Percentiles rank a stretch among this genome's conserved stretches.
phyloP scores from a whole-genome alignment of 2,888 invertebrate species.

The Cephus rjabovi region DNA sequence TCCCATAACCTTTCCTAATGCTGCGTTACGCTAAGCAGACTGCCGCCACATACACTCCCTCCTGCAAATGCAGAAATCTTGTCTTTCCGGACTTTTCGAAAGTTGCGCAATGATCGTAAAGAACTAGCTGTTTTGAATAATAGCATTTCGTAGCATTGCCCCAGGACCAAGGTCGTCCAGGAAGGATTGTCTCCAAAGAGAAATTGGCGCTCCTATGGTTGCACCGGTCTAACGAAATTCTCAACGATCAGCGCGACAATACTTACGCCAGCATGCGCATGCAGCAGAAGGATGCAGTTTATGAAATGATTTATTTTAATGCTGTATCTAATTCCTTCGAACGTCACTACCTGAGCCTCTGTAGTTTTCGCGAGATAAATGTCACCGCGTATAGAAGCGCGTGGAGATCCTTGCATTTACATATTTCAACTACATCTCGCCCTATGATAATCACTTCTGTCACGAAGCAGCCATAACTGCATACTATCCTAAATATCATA shows the following conservation, averaged over 20 bases:
- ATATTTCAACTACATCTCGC: too few species aligned
- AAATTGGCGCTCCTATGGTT: not conserved
- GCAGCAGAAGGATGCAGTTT: too few species aligned
- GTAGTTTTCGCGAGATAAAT: too few species aligned
- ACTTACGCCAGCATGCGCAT: too few species aligned
- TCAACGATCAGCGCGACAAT: not conserved
- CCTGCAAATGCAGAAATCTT: not conserved
- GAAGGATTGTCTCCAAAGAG: not conserved
- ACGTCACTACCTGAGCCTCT: too few species aligned
- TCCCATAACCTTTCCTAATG: slow-evolving; percentile 1
- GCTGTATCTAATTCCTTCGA: too few species aligned
- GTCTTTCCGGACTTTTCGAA: not conserved
- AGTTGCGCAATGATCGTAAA: not conserved
- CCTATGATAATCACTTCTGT: too few species aligned
- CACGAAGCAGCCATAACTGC: too few species aligned
- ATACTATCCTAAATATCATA: not conserved
- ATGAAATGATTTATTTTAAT: too few species aligned
- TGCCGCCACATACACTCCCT: not conserved
- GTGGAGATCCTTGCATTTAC: too few species aligned
- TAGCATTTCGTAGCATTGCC: not conserved
- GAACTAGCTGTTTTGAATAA: not conserved
- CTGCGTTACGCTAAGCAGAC: slow-evolving; percentile 2
- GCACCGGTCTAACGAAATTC: not conserved
- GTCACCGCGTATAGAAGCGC: too few species aligned
- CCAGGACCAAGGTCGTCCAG: not conserved